Evolutionary conservation across 1,140 invertebrate species (phyloP), one percentile per base, ranked within the genome.

Genomic region (Lordiphosa mommai): DNA sequence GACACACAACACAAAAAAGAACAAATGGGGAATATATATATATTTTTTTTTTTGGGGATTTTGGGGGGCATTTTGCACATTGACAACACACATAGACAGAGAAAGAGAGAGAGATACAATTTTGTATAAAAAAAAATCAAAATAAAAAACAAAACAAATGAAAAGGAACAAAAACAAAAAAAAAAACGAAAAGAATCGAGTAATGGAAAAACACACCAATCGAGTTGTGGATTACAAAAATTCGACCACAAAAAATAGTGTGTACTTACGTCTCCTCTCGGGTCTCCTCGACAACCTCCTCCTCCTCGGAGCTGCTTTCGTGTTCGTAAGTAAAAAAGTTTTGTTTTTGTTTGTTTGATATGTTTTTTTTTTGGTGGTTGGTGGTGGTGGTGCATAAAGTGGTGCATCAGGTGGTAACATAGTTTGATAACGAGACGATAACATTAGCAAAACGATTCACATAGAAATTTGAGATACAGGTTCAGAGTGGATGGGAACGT

Each of bases 241-340:
- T 59, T 56, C 58, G 76, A 76, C 50, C 61, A 80, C 76, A 74
- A 66, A 76, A 80, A 72, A 7, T 27, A 27, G 23, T 27, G 23
- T 41, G 61, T 87, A 93, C 92, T 93, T 92, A 93, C 92, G 92
- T 92, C 90, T 93, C 92, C 88, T 90, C 91, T 87, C 92, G 90
- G 82, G 76, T 82, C 69, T 88, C 86, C 92, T 93, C 92, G 91
- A 91, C 91, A 72, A 88, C 87, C 80, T 92, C 92, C 80, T 92
- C 92, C 91, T 93, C 92, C 91, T 93, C 92, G 89, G 91, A 92
- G 89, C 87, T 86, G 79, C 80, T 85, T 63, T 40, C 53, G 68
- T 55, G 70, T 71, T 80, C 73, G 70, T 80, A 74, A 86, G 73
- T 66, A 86, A 85, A 80, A 67, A 41, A 17, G 23, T 40, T 52